Evolutionary conservation across 2,888 invertebrate genomes (phyloP).

Genomic region (Drosophila demipolita): DNA sequence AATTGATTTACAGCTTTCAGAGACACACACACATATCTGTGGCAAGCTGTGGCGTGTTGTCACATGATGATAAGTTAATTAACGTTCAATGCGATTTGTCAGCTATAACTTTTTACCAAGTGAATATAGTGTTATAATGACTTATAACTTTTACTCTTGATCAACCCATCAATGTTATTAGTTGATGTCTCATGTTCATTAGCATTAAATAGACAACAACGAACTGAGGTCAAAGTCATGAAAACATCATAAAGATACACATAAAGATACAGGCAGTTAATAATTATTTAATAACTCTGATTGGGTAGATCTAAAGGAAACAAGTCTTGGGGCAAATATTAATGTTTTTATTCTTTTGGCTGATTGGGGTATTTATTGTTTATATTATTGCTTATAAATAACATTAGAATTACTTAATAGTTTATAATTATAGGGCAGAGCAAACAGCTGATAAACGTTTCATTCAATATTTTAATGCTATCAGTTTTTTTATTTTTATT

Average conservation of each 20-base stretch:
- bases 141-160: conserved; percentile 63
- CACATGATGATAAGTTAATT: conserved; percentile 59
- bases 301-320: conserved; percentile 3
- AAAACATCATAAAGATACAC: conserved; percentile 27
- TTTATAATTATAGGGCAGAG: neutral
- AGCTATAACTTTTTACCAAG: conserved; percentile 49
- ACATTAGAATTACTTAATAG: neutral
- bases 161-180: conserved; percentile 49
- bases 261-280: conserved; percentile 6
- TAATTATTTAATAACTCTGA: conserved; percentile 8
- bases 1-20: conserved; percentile 58
- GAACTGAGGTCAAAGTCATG: conserved; percentile 70
- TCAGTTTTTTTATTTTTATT: neutral
- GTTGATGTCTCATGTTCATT: conserved; percentile 67
- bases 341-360: neutral
- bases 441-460: neutral
- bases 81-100: conserved; percentile 49
- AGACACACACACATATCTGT: conserved; percentile 14
- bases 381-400: neutral
- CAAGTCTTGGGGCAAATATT: neutral
- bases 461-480: neutral
- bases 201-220: conserved; percentile 57
- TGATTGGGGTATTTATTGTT: neutral
- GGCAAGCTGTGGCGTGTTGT: conserved; percentile 33
- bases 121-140: conserved; percentile 33